phyloP scores from a whole-genome alignment of 2,888 invertebrate genomes.

The Petrolisthes cinctipes region DNA sequence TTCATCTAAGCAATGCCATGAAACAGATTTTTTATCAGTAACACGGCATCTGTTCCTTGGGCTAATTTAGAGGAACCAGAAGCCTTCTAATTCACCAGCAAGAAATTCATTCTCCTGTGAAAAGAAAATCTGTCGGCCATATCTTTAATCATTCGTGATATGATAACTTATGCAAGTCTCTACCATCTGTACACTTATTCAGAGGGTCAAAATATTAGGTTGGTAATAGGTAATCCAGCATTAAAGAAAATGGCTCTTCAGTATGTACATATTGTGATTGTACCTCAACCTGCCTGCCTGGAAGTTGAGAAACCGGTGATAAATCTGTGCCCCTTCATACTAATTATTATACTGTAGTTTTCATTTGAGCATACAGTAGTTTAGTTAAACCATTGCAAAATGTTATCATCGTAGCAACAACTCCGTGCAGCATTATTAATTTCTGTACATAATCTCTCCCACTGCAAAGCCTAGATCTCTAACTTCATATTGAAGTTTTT shows the following conservation, averaged over 20 bases:
- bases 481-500: constrained; percentile 62
- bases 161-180: no score
- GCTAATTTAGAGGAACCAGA: no score
- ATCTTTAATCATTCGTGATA: no score
- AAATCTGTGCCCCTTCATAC: constrained; percentile 45
- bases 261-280: not conserved
- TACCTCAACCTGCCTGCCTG: not conserved
- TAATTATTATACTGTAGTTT: constrained; percentile 34
- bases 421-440: constrained; percentile 51
- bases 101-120: no score
- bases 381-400: constrained; percentile 21
- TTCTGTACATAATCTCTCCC: constrained; percentile 43
- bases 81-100: not conserved
- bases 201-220: no score
- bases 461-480: constrained; percentile 52
- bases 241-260: no score
- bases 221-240: no score
- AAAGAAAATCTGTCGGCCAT: no score
- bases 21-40: no score
- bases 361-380: constrained; percentile 22
- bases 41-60: no score
- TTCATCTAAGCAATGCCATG: no score
- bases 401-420: constrained; percentile 24
- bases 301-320: constrained; percentile 34
- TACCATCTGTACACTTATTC: no score